Evolutionary conservation across 92 coral and sea anemone genomes (phyloP).

Genomic region (Heliopora coerulea): DNA sequence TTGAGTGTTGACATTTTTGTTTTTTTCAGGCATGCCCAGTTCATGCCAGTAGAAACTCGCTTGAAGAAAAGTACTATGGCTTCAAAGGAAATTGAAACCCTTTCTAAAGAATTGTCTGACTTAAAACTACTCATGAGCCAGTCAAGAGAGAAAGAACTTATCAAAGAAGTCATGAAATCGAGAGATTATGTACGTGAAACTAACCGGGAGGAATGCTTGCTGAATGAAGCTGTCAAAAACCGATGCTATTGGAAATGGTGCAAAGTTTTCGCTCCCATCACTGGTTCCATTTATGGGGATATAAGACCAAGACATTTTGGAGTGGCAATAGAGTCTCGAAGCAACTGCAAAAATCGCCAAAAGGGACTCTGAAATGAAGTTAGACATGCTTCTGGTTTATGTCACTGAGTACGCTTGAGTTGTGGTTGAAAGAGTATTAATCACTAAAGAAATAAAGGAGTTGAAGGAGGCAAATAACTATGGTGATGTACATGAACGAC

Average conservation of each 20-base stretch:
- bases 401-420: neutral
- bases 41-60: conserved; percentile 4
- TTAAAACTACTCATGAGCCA: neutral
- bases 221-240: neutral
- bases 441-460: neutral
- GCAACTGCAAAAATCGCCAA: conserved; percentile 1
- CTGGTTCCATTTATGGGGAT: neutral
- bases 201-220: no score
- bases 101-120: neutral
- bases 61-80: neutral
- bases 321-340: neutral
- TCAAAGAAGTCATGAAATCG: neutral
- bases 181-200: neutral
- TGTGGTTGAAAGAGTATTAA: neutral
- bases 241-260: neutral
- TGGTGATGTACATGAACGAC: neutral
- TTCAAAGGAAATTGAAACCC: neutral
- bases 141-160: neutral
- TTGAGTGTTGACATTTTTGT: neutral
- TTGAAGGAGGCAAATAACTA: neutral
- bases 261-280: neutral
- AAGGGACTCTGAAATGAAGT: neutral
- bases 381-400: neutral
- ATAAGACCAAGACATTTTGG: neutral
- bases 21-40: neutral